Evolutionary conservation across 2,113 vertebrate species (phyloP).

Genomic region (Corythaeola cristata): DNA sequence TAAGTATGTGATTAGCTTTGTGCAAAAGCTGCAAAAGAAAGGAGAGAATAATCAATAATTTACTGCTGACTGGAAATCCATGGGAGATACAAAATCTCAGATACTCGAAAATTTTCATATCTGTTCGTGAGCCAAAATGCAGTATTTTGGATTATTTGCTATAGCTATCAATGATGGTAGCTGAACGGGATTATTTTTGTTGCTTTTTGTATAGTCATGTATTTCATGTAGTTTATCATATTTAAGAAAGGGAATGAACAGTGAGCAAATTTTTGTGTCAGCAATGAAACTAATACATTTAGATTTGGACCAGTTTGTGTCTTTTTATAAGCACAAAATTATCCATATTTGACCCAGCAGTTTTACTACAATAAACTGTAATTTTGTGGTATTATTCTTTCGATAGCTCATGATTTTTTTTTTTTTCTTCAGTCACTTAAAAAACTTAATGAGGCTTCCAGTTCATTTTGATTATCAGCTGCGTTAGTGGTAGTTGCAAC

Average conservation of each 20-base stretch:
- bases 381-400: neutral
- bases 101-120: neutral
- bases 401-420: neutral
- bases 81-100: neutral
- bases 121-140: neutral
- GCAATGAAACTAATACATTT: neutral
- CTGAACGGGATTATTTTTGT: neutral
- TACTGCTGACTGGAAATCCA: neutral
- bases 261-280: neutral
- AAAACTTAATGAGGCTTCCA: neutral
- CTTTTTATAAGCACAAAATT: neutral
- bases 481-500: neutral
- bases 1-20: neutral
- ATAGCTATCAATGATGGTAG: neutral
- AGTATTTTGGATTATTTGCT: neutral
- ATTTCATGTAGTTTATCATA: neutral
- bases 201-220: neutral
- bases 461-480: neutral
- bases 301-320: neutral
- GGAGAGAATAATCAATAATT: neutral
- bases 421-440: neutral
- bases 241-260: neutral
- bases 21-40: neutral
- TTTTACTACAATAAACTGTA: neutral
- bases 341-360: neutral